Evolutionary conservation across 2,888 invertebrate genomes (phyloP), one percentile per base, ranked within the genome.

Genomic region (Philereme transversata): DNA sequence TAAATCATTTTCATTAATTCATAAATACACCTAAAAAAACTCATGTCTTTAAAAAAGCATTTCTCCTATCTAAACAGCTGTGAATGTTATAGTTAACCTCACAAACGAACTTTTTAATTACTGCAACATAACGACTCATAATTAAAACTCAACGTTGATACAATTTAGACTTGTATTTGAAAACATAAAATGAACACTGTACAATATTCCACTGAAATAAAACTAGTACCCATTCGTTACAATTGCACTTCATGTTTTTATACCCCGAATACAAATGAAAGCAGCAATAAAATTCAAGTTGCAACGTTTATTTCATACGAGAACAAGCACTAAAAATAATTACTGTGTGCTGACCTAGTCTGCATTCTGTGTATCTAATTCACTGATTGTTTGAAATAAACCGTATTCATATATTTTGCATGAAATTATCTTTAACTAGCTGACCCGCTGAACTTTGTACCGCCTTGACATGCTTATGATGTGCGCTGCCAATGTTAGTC

Each of bases 221-320:
- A 55, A 55, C 48, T 11, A 33, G 8, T 43, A 3, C 5, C 4
- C 38, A 47, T 46, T 41, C 9, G 50, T 57, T 58, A 48, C 47
- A 51, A 51, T 46, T 34, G 34, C 46, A 52, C 35, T 35, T 43
- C 57, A 7, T 47, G 57, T 51, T 57, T 57, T 57, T 41, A 51
- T 51, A 57, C 33, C 57, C 22, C 40, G 53, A 33, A 47, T 36
- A 50, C 41, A 22, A 50, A 55, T 36, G 35, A 50, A 51, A 38
- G 40, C 47, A 44, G 44, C 11, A 46, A 10, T 57, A 44, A 52
- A 58, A 58, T 52, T 48, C 45, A 46, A 41, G 34, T 46, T 47
- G 45, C 46, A 51, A 5, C 46, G 40, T 57, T 54, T 41, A 51
- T 51, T 51, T 49, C 5, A 38, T 36, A 36, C 45, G 38, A 34